phyloP scores from a whole-genome alignment of 2,113 vertebrate species.

The Tupaia chinensis region DNA sequence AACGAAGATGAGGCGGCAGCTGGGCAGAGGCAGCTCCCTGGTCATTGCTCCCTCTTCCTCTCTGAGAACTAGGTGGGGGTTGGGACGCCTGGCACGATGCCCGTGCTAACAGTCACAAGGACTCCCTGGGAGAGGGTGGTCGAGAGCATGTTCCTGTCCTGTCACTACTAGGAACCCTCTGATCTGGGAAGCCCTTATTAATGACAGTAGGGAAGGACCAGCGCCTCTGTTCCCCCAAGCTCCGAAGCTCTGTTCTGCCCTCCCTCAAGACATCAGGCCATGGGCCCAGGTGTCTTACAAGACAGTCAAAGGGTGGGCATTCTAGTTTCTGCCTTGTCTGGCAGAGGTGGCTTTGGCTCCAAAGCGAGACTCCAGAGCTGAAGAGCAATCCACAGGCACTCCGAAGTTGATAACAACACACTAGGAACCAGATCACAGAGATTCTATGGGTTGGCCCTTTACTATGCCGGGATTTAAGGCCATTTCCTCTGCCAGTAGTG shows the following conservation, averaged over 20 bases:
- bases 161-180: accelerated
- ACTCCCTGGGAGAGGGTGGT: background rate
- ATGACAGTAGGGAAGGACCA: background rate
- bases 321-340: background rate
- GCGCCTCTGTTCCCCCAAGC: accelerated
- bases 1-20: background rate
- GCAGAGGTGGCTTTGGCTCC: background rate
- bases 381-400: background rate
- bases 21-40: background rate
- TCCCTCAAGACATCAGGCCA: background rate
- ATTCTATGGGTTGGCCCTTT: background rate
- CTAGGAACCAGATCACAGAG: background rate
- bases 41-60: background rate
- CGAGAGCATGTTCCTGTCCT: background rate
- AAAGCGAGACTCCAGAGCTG: background rate
- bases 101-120: accelerated
- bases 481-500: background rate
- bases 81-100: accelerated
- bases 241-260: background rate
- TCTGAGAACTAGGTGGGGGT: background rate
- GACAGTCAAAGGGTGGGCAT: background rate
- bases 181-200: background rate
- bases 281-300: background rate
- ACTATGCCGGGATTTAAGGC: background rate
- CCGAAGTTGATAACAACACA: background rate